Conservation (phyloP, 1,140 invertebrate species). For the Atta colombica region DNA sequence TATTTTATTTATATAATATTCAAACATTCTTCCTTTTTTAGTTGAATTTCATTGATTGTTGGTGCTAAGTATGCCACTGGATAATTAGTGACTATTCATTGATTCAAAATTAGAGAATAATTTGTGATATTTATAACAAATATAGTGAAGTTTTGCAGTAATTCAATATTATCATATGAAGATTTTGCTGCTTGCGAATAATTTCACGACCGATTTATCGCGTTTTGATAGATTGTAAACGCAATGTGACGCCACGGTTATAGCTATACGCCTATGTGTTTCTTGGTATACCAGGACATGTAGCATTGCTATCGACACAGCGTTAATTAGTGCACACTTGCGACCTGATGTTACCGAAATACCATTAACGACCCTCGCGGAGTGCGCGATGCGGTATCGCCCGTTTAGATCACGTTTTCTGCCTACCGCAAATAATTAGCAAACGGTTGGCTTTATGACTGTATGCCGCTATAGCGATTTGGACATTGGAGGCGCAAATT, state of each 20-base stretch:
- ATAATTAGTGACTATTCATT: too few species aligned
- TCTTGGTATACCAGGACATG: slow-evolving; percentile 44
- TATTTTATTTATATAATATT: too few species aligned
- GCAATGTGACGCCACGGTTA: slow-evolving; percentile 51
- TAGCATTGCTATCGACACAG: slow-evolving; percentile 65
- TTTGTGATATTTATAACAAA: neutral
- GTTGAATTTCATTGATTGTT: too few species aligned
- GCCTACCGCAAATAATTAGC: slow-evolving; percentile 55
- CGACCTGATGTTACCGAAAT: slow-evolving; percentile 62
- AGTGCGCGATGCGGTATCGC: slow-evolving; percentile 26
- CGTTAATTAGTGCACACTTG: slow-evolving; percentile 69
- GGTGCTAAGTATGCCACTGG: too few species aligned
- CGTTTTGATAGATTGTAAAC: slow-evolving; percentile 62
- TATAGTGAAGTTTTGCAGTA: neutral
- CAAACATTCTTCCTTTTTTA: too few species aligned
- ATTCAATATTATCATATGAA: neutral
- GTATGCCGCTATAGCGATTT: slow-evolving; percentile 38
- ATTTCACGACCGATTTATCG: slow-evolving; percentile 47
- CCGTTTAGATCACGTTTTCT: slow-evolving; percentile 62
- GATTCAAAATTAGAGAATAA: too few species aligned
- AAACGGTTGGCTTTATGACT: slow-evolving; percentile 22
- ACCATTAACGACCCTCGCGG: slow-evolving; percentile 52
- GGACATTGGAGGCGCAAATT: slow-evolving; percentile 54
- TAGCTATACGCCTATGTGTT: slow-evolving; percentile 24
- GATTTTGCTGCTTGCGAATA: slow-evolving; percentile 27